A percentile compares a stretch with the other conserved stretches of the same genome.
Evolutionary conservation across 2,888 invertebrate genomes (phyloP).

Genomic region (Caenorhabditis panamensis): DNA sequence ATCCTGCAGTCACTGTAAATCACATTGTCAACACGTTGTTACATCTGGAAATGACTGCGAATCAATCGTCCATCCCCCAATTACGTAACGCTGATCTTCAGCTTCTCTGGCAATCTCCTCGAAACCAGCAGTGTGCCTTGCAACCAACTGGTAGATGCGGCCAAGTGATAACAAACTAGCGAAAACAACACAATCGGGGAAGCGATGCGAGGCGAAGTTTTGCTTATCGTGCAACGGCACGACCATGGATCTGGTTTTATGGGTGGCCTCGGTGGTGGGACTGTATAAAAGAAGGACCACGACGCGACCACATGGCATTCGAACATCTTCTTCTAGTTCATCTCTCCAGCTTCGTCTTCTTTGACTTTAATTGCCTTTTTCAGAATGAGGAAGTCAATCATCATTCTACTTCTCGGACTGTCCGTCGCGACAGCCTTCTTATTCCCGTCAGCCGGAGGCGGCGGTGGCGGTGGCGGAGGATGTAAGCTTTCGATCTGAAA

Average conservation of each 20-base stretch:
- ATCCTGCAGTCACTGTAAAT: neutral
- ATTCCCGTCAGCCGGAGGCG: constrained; percentile 64
- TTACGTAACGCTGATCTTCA: constrained; percentile 40
- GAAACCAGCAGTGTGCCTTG: constrained; percentile 29
- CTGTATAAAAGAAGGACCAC: constrained; percentile 53
- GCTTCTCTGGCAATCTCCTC: constrained; percentile 16
- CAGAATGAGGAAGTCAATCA: constrained; percentile 47
- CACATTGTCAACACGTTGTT: constrained; percentile 22
- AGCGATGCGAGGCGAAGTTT: constrained; percentile 13
- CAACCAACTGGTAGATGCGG: constrained; percentile 44
- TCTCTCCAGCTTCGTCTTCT: constrained; percentile 13
- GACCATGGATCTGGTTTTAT: constrained; percentile 28
- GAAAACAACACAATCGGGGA: constrained; percentile 9
- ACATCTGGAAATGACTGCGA: constrained; percentile 1
- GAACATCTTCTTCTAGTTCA: neutral
- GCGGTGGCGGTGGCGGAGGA: constrained; percentile 61
- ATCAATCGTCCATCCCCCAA: neutral
- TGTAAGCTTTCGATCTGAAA: constrained; percentile 5
- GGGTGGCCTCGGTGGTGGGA: constrained; percentile 23
- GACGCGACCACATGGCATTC: constrained; percentile 42
- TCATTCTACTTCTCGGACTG: constrained; percentile 51
- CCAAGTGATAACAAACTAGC: constrained; percentile 19
- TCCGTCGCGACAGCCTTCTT: constrained; percentile 51
- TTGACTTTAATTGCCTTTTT: neutral
- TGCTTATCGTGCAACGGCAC: constrained; percentile 48